phyloP scores from a whole-genome alignment of 2,888 invertebrate genomes.

The Harmothoe impar region DNA sequence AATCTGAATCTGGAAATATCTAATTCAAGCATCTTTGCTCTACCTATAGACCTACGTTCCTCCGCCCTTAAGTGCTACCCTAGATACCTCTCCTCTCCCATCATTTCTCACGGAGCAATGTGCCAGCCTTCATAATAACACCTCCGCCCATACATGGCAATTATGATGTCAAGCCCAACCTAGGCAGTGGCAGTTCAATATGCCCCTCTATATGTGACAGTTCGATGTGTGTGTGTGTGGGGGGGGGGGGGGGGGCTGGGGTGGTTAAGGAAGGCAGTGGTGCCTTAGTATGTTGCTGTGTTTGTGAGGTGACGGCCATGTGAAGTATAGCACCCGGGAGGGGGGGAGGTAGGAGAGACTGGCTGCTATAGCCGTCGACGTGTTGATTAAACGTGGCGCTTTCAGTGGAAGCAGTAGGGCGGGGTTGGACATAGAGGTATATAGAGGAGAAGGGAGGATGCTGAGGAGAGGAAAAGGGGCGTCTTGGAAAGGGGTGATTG shows the following conservation, averaged over 20 bases:
- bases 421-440: background rate
- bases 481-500: background rate
- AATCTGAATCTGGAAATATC: too few species aligned
- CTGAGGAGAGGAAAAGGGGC: background rate
- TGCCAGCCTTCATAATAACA: background rate
- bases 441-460: background rate
- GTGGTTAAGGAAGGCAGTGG: background rate
- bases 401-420: background rate
- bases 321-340: background rate
- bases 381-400: slow-evolving; percentile 16
- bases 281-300: background rate
- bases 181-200: background rate
- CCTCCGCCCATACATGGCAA: background rate
- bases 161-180: background rate
- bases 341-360: background rate
- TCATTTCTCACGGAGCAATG: too few species aligned
- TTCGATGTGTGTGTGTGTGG: background rate
- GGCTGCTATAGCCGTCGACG: background rate
- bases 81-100: too few species aligned
- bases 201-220: background rate
- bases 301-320: background rate
- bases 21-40: too few species aligned
- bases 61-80: too few species aligned
- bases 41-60: too few species aligned
- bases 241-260: background rate